Evolutionary conservation across 2,797 vertebrate genomes (phyloP), one percentile per base, ranked within the genome.

Genomic region (Urocyon cinereoargenteus): DNA sequence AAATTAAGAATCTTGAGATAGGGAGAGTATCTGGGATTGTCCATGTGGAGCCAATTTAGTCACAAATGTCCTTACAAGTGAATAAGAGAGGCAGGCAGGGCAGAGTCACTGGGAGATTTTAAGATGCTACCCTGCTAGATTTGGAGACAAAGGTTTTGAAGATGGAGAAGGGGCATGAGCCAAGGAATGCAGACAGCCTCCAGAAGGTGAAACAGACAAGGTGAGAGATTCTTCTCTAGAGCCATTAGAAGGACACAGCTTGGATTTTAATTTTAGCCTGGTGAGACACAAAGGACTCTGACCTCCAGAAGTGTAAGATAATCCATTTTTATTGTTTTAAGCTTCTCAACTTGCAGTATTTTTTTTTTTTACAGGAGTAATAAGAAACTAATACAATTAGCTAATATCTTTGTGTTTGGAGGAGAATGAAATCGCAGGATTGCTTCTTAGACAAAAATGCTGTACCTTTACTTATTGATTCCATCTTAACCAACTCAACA

Each of bases 41-140:
- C 24, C 22, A 57, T 10, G 49, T 59, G 10, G 26, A 10, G 4
- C 10, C 34, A 61, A 19, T 36, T 2, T 51, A 31, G 21, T 24
- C 28, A 45, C 22, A 40, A n/a, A 3, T 0, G 3, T 53, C 14
- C 6, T 72, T 87, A 14, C 9, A 91, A n/a, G 9, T 68, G 2
- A 70, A 14, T 66, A 11, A 68, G 1, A 51, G 5, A 66, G 19
- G 3, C 1, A 34, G 6, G 12, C 13, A 0, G 6, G 18, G 12
- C 13, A 5, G 18, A 34, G 12, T 26, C 6, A 70, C 28, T 75
- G 26, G 6, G 14, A 64, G 15, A 28, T 19, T 26, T 77, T 15
- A 10, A 40, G 26, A 31, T 53, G 2, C 16, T 31, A 49, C 9
- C 3, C 4, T 34, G 21, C n/a, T 57, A 0, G 19, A 24, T 82